A percentile compares a stretch with the other conserved stretches of the same genome.
These are phyloP conservation scores for Aplidium turbinatum DNA, from an alignment of 23 tunicate genomes.

Conservation along the genomic window DNA sequence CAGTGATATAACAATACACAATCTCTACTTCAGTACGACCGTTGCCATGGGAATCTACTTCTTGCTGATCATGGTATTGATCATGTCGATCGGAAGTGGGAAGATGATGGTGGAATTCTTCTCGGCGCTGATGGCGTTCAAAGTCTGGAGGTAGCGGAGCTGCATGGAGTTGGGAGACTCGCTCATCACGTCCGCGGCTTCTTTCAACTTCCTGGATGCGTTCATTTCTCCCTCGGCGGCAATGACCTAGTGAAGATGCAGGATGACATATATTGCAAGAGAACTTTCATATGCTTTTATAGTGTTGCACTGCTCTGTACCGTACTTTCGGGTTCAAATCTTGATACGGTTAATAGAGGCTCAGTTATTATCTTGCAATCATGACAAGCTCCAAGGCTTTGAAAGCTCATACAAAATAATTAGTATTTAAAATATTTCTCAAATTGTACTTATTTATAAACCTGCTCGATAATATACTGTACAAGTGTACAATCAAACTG, in stretches of 20 bases:
- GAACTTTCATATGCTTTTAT: background rate
- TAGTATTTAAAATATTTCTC: too few relatives aligned
- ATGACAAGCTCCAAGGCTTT: background rate
- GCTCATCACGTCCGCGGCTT: conserved; percentile 71
- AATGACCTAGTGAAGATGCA: conserved; percentile 39
- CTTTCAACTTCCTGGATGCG: conserved; percentile 62
- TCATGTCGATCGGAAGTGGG: conserved; percentile 73
- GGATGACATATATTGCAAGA: background rate
- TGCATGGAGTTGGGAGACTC: conserved; percentile 71
- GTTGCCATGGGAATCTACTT: too few relatives aligned
- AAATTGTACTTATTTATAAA: too few relatives aligned
- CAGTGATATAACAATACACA: too few relatives aligned
- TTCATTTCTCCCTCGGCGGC: conserved; percentile 83
- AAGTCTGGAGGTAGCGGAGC: conserved; percentile 67
- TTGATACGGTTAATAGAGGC: background rate
- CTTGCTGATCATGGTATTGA: conserved; percentile 34
- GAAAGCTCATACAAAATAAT: too few relatives aligned
- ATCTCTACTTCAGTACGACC: too few relatives aligned
- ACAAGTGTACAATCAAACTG: too few relatives aligned
- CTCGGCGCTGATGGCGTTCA: conserved; percentile 66
- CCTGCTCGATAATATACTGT: too few relatives aligned
- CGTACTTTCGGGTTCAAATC: background rate
- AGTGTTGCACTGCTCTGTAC: background rate
- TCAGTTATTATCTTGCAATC: background rate
- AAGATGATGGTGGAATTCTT: conserved; percentile 76